Base-by-base conservation (phyloP, 2,888 invertebrate genomes). In the Drosophila cyrtoloma region DNA sequence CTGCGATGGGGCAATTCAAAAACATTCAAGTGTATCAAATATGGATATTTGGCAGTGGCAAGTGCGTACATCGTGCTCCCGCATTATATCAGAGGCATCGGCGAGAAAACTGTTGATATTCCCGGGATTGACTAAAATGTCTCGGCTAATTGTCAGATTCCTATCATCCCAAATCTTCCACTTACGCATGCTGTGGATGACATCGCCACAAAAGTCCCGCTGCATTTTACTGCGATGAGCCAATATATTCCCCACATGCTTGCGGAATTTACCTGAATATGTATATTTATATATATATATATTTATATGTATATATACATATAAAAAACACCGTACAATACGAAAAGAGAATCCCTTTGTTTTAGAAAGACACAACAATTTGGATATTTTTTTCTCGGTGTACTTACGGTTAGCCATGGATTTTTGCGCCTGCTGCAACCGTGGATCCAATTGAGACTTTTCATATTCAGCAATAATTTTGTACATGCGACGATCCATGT, bases 131-230 rank as follows among this genome's bases (percentile, higher is more conserved):
- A 66, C 61, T 19, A 86, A 84, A 0, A 92, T 39, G 26, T 81
- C 55, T 0, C 70, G 57, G 35, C 60, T 70, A 0, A 92, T 62
- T 0, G 30, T 33, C 5, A 85, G 22, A 10, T 76, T 58, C 0
- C 72, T 33, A 16, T 77, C 77, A 30, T 64, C 53, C 61, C 91
- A 75, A 28, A 92, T 87, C 5, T 81, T 79, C 91, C 92, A 93
- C 42, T 87, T 84, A 14, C 82, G 82, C 91, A 93, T 91, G 61
- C 91, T 91, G 0, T 73, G 33, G 0, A 92, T 79, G 14, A 92
- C 82, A 70, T 92, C 89, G 9, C 75, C 57, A 42, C 92, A 91
- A 51, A 89, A 86, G 32, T 80, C 69, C 0, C 26, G 22, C 3
- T 30, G 50, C 0, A 14, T 6, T 0, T 28, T 19, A 3, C 10